phyloP scores from a whole-genome alignment of 2,113 vertebrate genomes.

The Cynocephalus volans region DNA sequence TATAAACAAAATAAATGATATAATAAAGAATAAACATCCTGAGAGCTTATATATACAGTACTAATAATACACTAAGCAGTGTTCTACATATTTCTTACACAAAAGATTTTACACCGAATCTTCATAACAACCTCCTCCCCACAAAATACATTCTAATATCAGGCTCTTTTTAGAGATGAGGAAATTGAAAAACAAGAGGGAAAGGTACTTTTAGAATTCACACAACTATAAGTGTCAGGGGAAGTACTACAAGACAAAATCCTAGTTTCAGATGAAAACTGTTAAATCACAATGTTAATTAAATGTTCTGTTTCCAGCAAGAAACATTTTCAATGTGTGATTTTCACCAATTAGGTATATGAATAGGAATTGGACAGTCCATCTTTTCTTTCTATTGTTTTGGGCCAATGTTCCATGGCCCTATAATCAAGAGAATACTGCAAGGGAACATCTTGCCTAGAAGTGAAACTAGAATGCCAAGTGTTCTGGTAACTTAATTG shows the following conservation, averaged over 20 bases:
- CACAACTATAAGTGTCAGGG: not conserved
- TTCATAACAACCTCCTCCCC: not conserved
- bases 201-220: not conserved
- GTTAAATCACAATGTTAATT: not conserved
- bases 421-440: not conserved
- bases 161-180: not conserved
- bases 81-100: not conserved
- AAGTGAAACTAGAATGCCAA: not conserved
- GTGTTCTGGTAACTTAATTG: not conserved
- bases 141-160: too few species aligned
- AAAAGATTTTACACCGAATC: not conserved
- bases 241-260: not conserved
- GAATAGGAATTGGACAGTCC: not conserved
- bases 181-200: not conserved
- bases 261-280: not conserved
- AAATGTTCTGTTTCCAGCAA: not conserved
- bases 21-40: not conserved
- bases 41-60: not conserved
- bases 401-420: not conserved
- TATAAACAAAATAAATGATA: not conserved
- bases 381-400: not conserved
- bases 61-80: not conserved
- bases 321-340: not conserved
- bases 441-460: not conserved
- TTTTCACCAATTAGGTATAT: not conserved